Evolutionary conservation across 2,113 vertebrate species (phyloP), one percentile per base, ranked within the genome.

Genomic region (Arvicanthis niloticus): DNA sequence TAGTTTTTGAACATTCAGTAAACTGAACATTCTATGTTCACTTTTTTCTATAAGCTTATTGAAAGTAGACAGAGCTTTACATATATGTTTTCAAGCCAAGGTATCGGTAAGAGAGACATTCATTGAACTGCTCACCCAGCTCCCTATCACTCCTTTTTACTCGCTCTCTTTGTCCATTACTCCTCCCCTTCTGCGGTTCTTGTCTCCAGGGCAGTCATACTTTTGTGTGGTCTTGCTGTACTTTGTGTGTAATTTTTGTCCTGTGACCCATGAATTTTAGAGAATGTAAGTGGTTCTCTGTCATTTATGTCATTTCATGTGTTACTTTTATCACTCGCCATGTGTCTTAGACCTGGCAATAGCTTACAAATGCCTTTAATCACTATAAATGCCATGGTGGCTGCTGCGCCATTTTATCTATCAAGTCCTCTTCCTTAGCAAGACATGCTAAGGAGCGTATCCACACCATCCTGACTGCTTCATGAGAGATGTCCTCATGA

Each of bases 91-190:
- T 75, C 51, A 77, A 21, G 75, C 42, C 29, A 31, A 12, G 12
- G 53, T 31, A 60, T 67, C 88, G n/a, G 2, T 88, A 40, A 89
- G 42, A 80, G 89, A 80, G 8, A 0, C 40, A 29, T 24, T 85
- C 9, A 24, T 84, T 42, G 58, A 1, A 53, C 15, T 82, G 11
- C 13, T 40, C 29, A 15, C 4, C 13, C 10, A 9, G 8, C 8
- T 8, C 70, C n/a, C 24, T 67, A 1, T 7, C 22, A 29, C 0
- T 5, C 7, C 70, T 1, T 15, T 1, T n/a, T 8, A 1, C 21
- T 40, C 34, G 2, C 0, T 73, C 1, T 6, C 16, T 88, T 16
- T 12, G 3, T 58, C 0, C 21, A 0, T 37, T 3, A 12, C 10
- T 68, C 9, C 17, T 11, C 4, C 17, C 12, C 48, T 76, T 85